Evolutionary conservation across 2,888 invertebrate species (phyloP).

Genomic region (Zaprionus lineosus): DNA sequence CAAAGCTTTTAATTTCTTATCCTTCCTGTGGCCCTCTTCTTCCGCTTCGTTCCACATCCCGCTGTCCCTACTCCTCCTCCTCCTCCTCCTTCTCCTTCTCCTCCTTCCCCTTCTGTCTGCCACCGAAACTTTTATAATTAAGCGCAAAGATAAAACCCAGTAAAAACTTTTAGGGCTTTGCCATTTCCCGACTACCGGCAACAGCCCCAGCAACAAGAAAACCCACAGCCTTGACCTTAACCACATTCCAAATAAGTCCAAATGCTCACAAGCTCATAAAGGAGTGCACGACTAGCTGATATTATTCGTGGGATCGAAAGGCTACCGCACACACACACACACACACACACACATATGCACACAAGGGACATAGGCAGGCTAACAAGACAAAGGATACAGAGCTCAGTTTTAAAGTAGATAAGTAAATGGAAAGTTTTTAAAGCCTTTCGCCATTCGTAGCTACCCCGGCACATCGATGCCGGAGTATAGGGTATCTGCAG

Average conservation of each 20-base stretch:
- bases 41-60: background rate
- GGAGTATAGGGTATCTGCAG: no score
- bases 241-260: background rate
- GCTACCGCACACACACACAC: no score
- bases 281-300: background rate
- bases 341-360: no score
- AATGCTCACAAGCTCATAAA: background rate
- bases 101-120: background rate
- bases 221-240: conserved; percentile 59
- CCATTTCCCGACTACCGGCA: conserved; percentile 31
- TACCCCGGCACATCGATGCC: no score
- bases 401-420: no score
- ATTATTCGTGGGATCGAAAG: no score
- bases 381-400: no score
- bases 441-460: no score
- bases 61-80: background rate
- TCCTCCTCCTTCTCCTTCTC: background rate
- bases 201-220: conserved; percentile 12
- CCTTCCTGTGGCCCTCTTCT: no score
- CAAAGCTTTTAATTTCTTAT: no score
- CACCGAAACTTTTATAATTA: conserved; percentile 62
- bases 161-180: conserved; percentile 35
- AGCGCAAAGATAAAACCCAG: conserved; percentile 43
- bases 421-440: no score
- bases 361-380: no score